Evolutionary conservation across 2,797 vertebrate species (phyloP).

Genomic region (Erpetoichthys calabaricus): DNA sequence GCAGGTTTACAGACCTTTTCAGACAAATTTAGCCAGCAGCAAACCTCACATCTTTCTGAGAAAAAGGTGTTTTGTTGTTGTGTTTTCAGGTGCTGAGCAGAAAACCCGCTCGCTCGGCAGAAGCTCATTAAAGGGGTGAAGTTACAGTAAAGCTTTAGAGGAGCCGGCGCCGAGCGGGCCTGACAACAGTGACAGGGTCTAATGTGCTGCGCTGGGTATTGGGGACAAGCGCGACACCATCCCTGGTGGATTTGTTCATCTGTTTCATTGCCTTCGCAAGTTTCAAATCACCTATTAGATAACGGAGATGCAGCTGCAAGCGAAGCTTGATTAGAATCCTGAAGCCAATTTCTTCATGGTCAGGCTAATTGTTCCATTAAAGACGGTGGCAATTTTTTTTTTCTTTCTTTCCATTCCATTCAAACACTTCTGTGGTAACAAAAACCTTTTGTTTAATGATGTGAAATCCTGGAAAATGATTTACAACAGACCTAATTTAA

Average conservation of each 20-base stretch:
- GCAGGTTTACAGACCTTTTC: constrained; percentile 69
- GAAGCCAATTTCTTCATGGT: constrained; percentile 25
- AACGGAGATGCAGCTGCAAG: constrained; percentile 58
- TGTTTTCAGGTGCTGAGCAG: constrained; percentile 66
- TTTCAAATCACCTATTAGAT: constrained; percentile 57
- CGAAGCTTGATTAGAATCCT: constrained; percentile 42
- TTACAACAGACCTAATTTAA: constrained; percentile 10
- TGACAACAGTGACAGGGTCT: constrained; percentile 67
- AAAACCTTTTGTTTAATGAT: constrained; percentile 19
- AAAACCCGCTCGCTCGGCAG: constrained; percentile 49
- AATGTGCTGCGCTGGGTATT: constrained; percentile 58
- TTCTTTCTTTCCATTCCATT: constrained; percentile 14
- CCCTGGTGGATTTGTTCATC: constrained; percentile 67
- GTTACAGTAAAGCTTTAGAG: constrained; percentile 71
- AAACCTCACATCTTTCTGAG: constrained; percentile 68
- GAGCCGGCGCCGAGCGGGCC: constrained; percentile 47
- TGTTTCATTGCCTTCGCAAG: constrained; percentile 51
- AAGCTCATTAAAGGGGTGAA: constrained; percentile 69
- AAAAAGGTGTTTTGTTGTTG: constrained; percentile 66
- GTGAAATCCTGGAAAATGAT: constrained; percentile 29
- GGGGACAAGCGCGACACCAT: constrained; percentile 54
- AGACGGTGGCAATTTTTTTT: constrained; percentile 38
- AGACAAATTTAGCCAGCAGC: constrained; percentile 71
- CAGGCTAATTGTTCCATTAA: constrained; percentile 55
- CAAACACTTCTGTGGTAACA: constrained; percentile 23